Evolutionary conservation across 2,113 vertebrate species (phyloP), one percentile per base, ranked within the genome.

Genomic region (Thymallus thymallus): DNA sequence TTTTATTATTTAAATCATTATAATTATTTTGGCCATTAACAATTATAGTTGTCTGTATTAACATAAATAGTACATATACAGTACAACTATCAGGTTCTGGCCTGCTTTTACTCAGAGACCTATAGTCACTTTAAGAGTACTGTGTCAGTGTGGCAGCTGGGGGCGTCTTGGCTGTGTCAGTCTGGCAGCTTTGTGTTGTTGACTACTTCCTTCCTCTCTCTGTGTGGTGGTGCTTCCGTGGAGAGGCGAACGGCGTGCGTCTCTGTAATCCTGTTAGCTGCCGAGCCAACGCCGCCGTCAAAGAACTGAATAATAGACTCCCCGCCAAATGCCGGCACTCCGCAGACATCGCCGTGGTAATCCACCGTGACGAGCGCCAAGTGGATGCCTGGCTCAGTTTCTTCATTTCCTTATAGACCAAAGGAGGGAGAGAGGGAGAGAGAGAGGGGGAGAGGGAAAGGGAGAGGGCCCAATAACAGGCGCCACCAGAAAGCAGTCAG

Each of bases 251-350:
- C 12, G 29, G 23, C 30, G 24, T 30, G 16, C 46, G 45, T 66
- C 30, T n/a, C 61, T 32, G 13, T 73, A 73, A 73, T 73, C 72
- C 45, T 73, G 72, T 73, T 73, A 66, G 45, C 72, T 22, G 51
- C 14, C n/a, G 23, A 24, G 24, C 30, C 16, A 18, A 20, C n/a
- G 32, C 60, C 23, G 22, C 48, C 6, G 64, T 66, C 64, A 51
- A 30, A 66, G 45, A 66, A 55, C 51, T 61, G 30, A 72, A 23
- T 66, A 73, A 73, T 73, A 30, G 51, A 64, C 71, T 48, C 61
- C 41, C 45, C 18, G 24, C 62, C 35, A 45, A 10, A 26, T 12
- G 16, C 30, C 16, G 30, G 64, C 64, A 66, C 29, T 26, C 64
- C 64, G 29, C 64, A 66, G 64, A 12, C 64, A 14, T 32, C 18